A percentile compares a stretch with the other conserved stretches of the same genome.
Conservation (phyloP, 1,140 invertebrate species). For the Globodera rostochiensis region DNA sequence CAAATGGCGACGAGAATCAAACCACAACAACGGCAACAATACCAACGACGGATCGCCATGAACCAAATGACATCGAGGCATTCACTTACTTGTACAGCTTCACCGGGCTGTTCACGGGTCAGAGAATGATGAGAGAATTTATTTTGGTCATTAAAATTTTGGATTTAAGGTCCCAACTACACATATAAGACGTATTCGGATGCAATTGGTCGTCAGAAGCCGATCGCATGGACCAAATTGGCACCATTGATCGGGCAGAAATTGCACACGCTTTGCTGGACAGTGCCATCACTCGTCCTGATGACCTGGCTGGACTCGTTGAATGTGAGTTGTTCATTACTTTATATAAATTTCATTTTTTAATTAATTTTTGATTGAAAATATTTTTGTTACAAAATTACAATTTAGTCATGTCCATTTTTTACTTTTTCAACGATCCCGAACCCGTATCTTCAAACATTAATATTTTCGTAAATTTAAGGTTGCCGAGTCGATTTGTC, state of each 20-base stretch:
- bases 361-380: too few species aligned
- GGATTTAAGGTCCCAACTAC: slow-evolving; percentile 56
- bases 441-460: too few species aligned
- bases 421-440: too few species aligned
- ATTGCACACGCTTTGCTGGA: slow-evolving; percentile 49
- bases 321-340: slow-evolving; percentile 45
- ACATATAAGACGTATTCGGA: slow-evolving; percentile 59
- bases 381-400: too few species aligned
- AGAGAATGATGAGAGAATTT: not conserved
- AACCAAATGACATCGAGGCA: slow-evolving; percentile 50
- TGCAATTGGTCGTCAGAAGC: slow-evolving; percentile 16
- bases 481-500: slow-evolving; percentile 86
- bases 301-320: slow-evolving; percentile 55
- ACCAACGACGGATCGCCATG: slow-evolving; percentile 7
- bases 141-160: not conserved
- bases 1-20: not conserved
- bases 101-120: slow-evolving; percentile 61
- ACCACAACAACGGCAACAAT: not conserved
- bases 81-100: slow-evolving; percentile 63
- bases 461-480: slow-evolving; percentile 28
- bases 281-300: slow-evolving; percentile 56
- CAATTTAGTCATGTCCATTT: slow-evolving; percentile 1
- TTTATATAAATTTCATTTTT: slow-evolving; percentile 26
- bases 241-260: slow-evolving; percentile 35
- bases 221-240: slow-evolving; percentile 30